phyloP scores from a whole-genome alignment of 1,140 invertebrate genomes.

The Drosophila triauraria region DNA sequence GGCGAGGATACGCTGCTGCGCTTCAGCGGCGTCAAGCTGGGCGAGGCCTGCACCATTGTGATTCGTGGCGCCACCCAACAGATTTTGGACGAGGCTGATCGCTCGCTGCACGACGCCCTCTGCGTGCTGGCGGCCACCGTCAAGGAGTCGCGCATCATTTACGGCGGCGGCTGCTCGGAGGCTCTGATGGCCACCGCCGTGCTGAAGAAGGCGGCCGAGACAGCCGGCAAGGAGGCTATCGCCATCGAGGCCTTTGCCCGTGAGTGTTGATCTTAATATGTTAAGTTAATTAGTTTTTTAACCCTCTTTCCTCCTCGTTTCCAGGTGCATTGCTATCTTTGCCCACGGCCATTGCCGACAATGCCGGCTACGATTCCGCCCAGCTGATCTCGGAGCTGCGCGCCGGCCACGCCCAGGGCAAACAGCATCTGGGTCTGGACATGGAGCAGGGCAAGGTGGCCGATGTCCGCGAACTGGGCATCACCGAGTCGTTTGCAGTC shows the following conservation, averaged over 20 bases:
- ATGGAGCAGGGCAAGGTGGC: slow-evolving; percentile 94
- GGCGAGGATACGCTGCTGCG: slow-evolving; percentile 98
- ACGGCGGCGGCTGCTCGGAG: slow-evolving; percentile 97
- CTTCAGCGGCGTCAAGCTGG: slow-evolving; percentile 97
- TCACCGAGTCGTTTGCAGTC: slow-evolving; percentile 98
- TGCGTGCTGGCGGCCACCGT: slow-evolving; percentile 99
- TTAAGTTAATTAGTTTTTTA: not conserved
- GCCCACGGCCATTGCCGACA: slow-evolving; percentile 98
- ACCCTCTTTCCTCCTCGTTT: not conserved
- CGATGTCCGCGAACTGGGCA: slow-evolving; percentile 95
- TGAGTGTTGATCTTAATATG: slow-evolving; percentile 36
- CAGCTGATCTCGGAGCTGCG: slow-evolving; percentile 96
- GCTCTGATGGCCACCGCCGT: slow-evolving; percentile 98
- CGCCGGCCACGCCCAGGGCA: slow-evolving; percentile 94
- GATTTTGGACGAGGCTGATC: slow-evolving; percentile 99
- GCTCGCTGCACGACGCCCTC: slow-evolving; percentile 98
- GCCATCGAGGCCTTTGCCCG: slow-evolving; percentile 98
- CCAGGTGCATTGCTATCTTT: slow-evolving; percentile 92
- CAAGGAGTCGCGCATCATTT: slow-evolving; percentile 95
- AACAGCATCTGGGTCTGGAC: slow-evolving; percentile 93
- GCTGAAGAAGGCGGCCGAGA: slow-evolving; percentile 92
- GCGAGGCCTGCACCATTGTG: slow-evolving; percentile 98
- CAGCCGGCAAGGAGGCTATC: slow-evolving; percentile 98
- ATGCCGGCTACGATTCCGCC: slow-evolving; percentile 99
- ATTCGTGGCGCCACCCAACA: slow-evolving; percentile 99